Percentiles rank a stretch among this genome's conserved stretches.
These are phyloP conservation scores for Scaptomyza hsui DNA, from an alignment of 1,140 invertebrate genomes.

Conservation along the genomic window DNA sequence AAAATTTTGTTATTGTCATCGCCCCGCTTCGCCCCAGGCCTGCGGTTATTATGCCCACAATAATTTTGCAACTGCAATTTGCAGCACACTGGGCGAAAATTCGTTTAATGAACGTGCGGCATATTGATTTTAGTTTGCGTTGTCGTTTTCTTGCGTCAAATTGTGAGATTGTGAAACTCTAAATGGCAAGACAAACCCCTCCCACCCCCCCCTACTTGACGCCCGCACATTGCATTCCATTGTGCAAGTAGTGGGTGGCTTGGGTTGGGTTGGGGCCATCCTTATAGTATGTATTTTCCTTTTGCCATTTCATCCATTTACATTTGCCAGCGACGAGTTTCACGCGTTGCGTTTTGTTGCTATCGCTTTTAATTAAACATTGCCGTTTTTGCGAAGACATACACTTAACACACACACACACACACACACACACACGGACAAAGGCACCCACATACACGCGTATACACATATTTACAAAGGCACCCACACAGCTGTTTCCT, in stretches of 20 bases:
- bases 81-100: too few relatives aligned
- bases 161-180: too few relatives aligned
- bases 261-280: neutral
- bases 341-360: slow-evolving; percentile 60
- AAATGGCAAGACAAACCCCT: too few relatives aligned
- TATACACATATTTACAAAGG: slow-evolving; percentile 13
- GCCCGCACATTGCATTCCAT: neutral
- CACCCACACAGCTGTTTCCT: slow-evolving; percentile 18
- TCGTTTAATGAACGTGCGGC: too few relatives aligned
- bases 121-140: too few relatives aligned
- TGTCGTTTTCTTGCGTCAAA: too few relatives aligned
- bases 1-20: slow-evolving; percentile 28
- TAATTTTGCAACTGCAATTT: too few relatives aligned
- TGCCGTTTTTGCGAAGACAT: slow-evolving; percentile 64
- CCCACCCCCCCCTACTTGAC: too few relatives aligned
- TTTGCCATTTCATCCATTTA: slow-evolving; percentile 40
- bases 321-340: slow-evolving; percentile 44
- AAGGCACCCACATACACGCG: slow-evolving; percentile 2
- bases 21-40: neutral
- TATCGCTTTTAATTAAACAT: slow-evolving; percentile 76
- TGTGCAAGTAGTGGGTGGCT: neutral
- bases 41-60: too few relatives aligned
- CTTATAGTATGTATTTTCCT: neutral
- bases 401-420: slow-evolving; percentile 46
- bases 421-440: slow-evolving; percentile 24